Evolutionary conservation across 2,797 vertebrate genomes (phyloP).

Genomic region (Mergus octosetaceus): DNA sequence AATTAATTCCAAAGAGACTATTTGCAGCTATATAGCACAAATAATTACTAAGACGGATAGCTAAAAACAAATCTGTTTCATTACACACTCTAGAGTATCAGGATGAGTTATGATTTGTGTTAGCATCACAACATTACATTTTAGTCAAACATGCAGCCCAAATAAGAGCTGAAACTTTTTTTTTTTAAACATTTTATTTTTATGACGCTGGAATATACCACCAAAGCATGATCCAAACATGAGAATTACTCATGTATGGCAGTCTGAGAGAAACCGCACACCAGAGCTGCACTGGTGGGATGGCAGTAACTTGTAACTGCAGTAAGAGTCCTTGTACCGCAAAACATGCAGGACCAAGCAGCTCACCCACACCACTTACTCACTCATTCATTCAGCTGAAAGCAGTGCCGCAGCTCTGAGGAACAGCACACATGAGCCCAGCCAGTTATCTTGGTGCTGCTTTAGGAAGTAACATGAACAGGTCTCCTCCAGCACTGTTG

Average conservation of each 20-base stretch:
- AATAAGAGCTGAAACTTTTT: neutral
- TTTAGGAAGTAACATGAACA: neutral
- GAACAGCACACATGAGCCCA: neutral
- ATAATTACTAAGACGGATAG: neutral
- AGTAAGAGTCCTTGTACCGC: neutral
- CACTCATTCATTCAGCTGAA: neutral
- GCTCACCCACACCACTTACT: neutral
- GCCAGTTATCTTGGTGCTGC: neutral
- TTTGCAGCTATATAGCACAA: neutral
- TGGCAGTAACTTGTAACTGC: neutral
- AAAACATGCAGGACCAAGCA: rapidly evolving
- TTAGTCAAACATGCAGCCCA: neutral
- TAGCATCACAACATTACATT: neutral
- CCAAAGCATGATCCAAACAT: neutral
- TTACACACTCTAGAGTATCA: rapidly evolving
- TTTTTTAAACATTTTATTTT: neutral
- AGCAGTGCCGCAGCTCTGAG: neutral
- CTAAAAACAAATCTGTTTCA: neutral
- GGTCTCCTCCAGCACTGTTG: neutral
- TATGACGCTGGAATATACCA: neutral
- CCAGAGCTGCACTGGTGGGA: neutral
- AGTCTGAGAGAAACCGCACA: neutral
- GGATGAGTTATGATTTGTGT: neutral
- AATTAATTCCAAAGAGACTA: neutral
- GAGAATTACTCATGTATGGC: neutral